Evolutionary conservation across 1,140 invertebrate genomes (phyloP).

Genomic region (Drosophila ananassae): DNA sequence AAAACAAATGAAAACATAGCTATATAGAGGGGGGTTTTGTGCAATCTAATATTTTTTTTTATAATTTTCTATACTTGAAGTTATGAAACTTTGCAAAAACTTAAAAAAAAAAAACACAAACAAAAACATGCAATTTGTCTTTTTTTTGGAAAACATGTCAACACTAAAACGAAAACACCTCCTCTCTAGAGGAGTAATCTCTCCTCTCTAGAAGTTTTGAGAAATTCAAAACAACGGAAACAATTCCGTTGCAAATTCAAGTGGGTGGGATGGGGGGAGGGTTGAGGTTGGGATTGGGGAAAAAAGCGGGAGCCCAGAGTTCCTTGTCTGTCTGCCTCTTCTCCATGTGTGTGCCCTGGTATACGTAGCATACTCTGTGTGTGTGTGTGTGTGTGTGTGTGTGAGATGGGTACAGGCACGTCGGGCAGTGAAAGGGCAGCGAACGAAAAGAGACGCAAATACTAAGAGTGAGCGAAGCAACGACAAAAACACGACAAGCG

Average conservation of each 20-base stretch:
- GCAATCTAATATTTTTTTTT: conserved; percentile 11
- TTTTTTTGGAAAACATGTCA: not conserved
- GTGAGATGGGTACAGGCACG: conserved; percentile 69
- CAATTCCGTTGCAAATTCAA: conserved; percentile 38
- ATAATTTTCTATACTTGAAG: not conserved
- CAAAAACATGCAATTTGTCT: not conserved
- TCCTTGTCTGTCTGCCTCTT: conserved; percentile 43
- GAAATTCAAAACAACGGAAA: conserved; percentile 19
- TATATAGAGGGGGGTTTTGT: not conserved
- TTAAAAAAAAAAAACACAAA: too few relatives aligned
- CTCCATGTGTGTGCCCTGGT: conserved; percentile 20
- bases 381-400: conserved; percentile 36
- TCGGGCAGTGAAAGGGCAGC: conserved; percentile 62
- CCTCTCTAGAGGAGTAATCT: conserved; percentile 3
- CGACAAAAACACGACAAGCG: conserved; percentile 80
- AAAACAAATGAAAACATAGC: conserved; percentile 11
- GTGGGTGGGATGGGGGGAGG: conserved; percentile 3
- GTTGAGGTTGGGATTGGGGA: not conserved
- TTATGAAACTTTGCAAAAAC: too few relatives aligned
- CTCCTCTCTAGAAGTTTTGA: conserved; percentile 25
- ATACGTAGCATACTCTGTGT: conserved; percentile 5
- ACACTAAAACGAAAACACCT: conserved; percentile 17
- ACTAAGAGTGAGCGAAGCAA: conserved; percentile 8
- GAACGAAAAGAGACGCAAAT: conserved; percentile 33
- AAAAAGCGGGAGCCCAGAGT: conserved; percentile 39